Evolutionary conservation across 2,113 vertebrate genomes (phyloP).

Genomic region (Heteronetta atricapilla): DNA sequence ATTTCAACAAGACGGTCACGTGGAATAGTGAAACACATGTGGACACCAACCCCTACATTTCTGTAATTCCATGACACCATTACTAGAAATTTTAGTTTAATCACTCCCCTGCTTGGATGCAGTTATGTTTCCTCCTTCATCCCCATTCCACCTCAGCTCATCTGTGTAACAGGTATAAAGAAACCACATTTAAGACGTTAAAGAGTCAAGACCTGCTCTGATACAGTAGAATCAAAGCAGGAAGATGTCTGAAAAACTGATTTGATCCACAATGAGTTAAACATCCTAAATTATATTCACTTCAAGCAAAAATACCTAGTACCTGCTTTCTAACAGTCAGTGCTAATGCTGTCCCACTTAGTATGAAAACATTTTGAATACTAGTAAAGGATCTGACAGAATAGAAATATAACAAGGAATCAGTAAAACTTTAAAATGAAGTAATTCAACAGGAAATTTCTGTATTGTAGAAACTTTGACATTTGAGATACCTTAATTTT

Average conservation of each 20-base stretch:
- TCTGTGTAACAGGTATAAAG: background rate
- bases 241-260: background rate
- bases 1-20: background rate
- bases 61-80: background rate
- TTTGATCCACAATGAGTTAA: background rate
- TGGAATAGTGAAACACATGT: background rate
- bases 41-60: background rate
- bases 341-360: background rate
- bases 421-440: background rate
- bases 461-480: background rate
- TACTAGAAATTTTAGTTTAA: background rate
- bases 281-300: background rate
- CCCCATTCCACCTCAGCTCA: background rate
- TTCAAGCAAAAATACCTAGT: background rate
- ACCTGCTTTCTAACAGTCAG: background rate
- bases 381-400: background rate
- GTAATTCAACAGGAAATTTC: background rate
- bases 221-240: background rate
- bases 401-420: background rate
- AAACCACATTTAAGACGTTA: background rate
- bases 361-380: background rate
- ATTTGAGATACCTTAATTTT: background rate
- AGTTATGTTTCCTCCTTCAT: background rate
- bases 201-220: background rate
- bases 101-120: background rate